Evolutionary conservation across 1,140 invertebrate species (phyloP), one percentile per base, ranked within the genome.

Genomic region (Brachionus plicatilis): DNA sequence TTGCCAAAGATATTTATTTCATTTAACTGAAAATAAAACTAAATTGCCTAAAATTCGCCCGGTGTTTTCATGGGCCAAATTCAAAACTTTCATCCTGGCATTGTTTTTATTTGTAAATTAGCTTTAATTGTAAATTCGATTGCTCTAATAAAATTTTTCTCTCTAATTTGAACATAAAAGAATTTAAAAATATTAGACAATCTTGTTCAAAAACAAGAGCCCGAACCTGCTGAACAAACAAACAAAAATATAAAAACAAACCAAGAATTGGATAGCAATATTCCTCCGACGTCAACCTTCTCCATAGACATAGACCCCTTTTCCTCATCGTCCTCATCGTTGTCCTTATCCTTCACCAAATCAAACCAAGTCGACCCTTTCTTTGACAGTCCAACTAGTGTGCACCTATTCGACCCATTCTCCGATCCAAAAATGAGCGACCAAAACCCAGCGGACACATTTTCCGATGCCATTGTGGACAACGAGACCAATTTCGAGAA

Each of bases 11-110:
- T 12, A 76, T 27, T 47, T 8, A 53, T 76, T 76, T 76, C 27
- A 4, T 12, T 76, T 27, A 76, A 76, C 72, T 76, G 72, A 76
- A 76, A 76, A 76, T 76, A 76, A 76, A 76, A 76, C 72, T 76
- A 50, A 76, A 76, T 76, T 76, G 9, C 4, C 24, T 17, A 60
- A 24, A 60, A 20, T 20, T 9, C 5, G 53, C 53, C 17, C 53
- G 7, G n/a, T 60, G 53, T 60, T 60, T 60, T 60, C 53, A 60
- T 6, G 68, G 41, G 68, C 17, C 29, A 20, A 14, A 8, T 41
- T 72, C 20, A 20, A 29, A 24, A 12, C n/a, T 68, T 68, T 37
- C 9, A 14, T 29, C n/a, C 3, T 17, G 27, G 14, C 20, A n/a
- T 41, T 37, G 9, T n/a, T 70, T 72, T 20, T 14, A 14, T 33